Base-by-base conservation (phyloP, 2,113 vertebrate species). In the Orcinus orca region DNA sequence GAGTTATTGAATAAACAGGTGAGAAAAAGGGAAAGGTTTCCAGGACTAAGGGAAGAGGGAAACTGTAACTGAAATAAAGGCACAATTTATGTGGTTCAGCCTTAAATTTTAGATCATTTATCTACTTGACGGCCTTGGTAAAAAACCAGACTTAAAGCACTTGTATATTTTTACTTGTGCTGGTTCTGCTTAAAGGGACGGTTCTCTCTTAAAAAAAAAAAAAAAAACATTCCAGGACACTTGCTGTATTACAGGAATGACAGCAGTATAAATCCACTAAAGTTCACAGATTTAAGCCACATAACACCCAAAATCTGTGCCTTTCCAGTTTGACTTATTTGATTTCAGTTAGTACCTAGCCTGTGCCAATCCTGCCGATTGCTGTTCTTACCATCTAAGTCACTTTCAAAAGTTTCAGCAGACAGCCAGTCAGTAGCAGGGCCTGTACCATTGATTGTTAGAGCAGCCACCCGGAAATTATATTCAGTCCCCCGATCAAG, bases 401-500 rank as follows among this genome's bases (percentile, higher is more conserved):
- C 99, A 14, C 99, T 99, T 98, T 99, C 99, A 96, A 99, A 99
- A 0, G 99, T 99, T 98, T 99, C 99, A 0, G 99, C 98, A 0
- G 99, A 98, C 23, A 98, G 96, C 99, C 99, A 99, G 53, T 99
- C 99, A 0, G 99, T 99, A 80, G 99, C 99, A 0, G 99, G 99
- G 17, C 99, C 99, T 0, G 99, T 99, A 1, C 99, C 99, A 1
- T 99, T 99, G 8, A 99, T 86, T 0, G 99, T 99, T 85, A 99
- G 96, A 76, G 99, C 99, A 1, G 99, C 99, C 21, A 99, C 99
- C 0, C 99, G 98, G 97, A 99, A 99, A 50, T 99, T 99, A 98
- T 99, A 99, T 88, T 99, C 99, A 0, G 99, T 99, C 0, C 99
- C 99, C 0, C 99, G 99, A 89, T 99, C 99, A 25, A 99, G 98